Base-by-base conservation (phyloP, 2,888 invertebrate species). In the Himalopsyche kuldschensis region DNA sequence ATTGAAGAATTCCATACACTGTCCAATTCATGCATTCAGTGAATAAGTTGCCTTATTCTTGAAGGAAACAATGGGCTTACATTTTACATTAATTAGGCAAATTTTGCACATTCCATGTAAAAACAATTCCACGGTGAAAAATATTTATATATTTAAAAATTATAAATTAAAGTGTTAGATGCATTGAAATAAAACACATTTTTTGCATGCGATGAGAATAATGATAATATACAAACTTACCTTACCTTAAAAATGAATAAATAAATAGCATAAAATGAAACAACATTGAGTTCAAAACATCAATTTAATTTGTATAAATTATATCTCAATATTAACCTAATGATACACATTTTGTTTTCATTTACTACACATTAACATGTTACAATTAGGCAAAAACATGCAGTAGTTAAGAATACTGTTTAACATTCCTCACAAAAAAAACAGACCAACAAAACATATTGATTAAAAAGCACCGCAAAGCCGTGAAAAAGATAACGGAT, bases 271-370 rank as follows among this genome's bases (percentile, higher is more conserved):
- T 17, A 63, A 79, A 79, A 63, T 63, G 55, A 79, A 79, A 79
- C 79, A 17, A 55, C 27, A 48, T 55, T 79, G 63, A 55, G 47
- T 79, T 79, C 55, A 79, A 55, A 79, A 79, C 79, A 79, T 79
- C 55, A 32, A 79, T 79, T 79, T 79, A 48, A 79, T 79, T 79
- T 35, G 5, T 24, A 31, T 79, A 46, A 27, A 46, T 78, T 48
- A 48, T 79, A 79, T 47, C 24, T 47, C 31, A 48, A 30, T 30
- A 48, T 30, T 79, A 79, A 55, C 32, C 47, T 63, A 79, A 31
- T 63, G 79, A 63, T 79, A 79, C 79, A 55, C 55, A 55, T 55
- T 55, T 55, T 24, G 55, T 20, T 55, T 55, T 55, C 55, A 55
- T 20, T 55, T 55, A 20, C 55, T 55, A 55, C 20, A 55, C 20